Evolutionary conservation across 2,888 invertebrate genomes (phyloP), one percentile per base, ranked within the genome.

Genomic region (Electrophaes corylata): DNA sequence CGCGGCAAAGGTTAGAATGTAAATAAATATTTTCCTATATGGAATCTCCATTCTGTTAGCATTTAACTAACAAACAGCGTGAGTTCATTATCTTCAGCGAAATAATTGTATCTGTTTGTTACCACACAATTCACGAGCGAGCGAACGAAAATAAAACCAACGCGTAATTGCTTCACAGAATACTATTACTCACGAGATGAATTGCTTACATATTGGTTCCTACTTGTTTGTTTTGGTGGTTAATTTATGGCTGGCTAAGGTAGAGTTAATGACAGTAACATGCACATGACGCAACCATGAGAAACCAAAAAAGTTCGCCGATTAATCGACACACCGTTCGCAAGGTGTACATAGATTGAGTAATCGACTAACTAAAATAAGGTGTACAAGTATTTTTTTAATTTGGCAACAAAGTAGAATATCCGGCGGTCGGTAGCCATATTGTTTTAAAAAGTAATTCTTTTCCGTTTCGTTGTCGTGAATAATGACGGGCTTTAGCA

Each of bases 401-500:
- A 23, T 12, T 46, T 76, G 73, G 78, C 69, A 76, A 73, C 60
- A 70, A 56, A 11, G 8, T n/a, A n/a, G 11, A 23, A 66, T 59
- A 74, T 91, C 91, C 90, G 92, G 26, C 90, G 92, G 26, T 29
- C 26, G 26, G 91, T 87, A 65, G 89, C 91, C 92, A 92, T 92
- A 76, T 86, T 91, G 81, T 72, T 79, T 82, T 78, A 83, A 86
- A 84, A 84, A 87, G 64, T 69, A 74, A 78, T 73, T 79, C 94
- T 94, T 95, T 95, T 95, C 93, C 93, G 93, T 93, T 93, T 92
- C 91, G 93, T 93, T 92, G 93, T 93, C 93, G 93, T 84, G 86
- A 90, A 94, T 65, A 93, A 95, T 95, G 95, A 95, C 95, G 93
- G 95, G 95, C 91, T 95, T 95, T 93, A 95, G 94, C 88, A 94